Base-by-base conservation (phyloP, 2,888 invertebrate species). In the Lithodes maja region DNA sequence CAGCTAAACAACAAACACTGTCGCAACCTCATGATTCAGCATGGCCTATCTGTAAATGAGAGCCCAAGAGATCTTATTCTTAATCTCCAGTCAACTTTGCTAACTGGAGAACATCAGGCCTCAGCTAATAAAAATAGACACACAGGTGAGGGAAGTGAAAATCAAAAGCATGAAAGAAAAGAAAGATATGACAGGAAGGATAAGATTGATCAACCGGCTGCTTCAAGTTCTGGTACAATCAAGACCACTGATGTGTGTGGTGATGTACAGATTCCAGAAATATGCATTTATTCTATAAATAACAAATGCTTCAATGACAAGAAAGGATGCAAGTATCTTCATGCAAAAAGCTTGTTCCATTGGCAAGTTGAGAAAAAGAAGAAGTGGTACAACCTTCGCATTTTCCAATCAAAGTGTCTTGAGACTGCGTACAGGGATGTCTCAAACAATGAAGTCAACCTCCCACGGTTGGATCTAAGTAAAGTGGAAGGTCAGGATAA, bases 361-460 rank as follows among this genome's bases (percentile, higher is more conserved):
- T 88, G 88, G 88, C 88, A 88, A 53, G 50, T 81, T 81, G 68
- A 88, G 74, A 85, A 81, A n/a, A 61, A 85, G 15, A 54, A 75
- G 2, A 80, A 85, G 15, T 88, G 88, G 88, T 88, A 85, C 17
- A 88, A 88, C 50, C 74, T 88, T 15, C 75, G 85, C 69, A 68
- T 88, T 50, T 88, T 75, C 74, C 88, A 88, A 33, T 88, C 88
- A 1, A 88, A 88, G 68, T 33, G n/a, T 0, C 52, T 88, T n/a
- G 88, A 88, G 75, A 88, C 12, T 49, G 81, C 85, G 61, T 88
- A 81, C 80, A 50, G 88, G n/a, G 85, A 88, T 75, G 85, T 85
- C 1, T 3, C 74, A 12, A 74, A 74, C 15, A 61, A 54, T 1
- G 61, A 54, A 12, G 61, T 80, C 12, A 55, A 15, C 1, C 12